Percentiles rank a stretch among this genome's conserved stretches.
Evolutionary conservation across 1,140 invertebrate species (phyloP).

Genomic region (Trypoxylus dichotomus): DNA sequence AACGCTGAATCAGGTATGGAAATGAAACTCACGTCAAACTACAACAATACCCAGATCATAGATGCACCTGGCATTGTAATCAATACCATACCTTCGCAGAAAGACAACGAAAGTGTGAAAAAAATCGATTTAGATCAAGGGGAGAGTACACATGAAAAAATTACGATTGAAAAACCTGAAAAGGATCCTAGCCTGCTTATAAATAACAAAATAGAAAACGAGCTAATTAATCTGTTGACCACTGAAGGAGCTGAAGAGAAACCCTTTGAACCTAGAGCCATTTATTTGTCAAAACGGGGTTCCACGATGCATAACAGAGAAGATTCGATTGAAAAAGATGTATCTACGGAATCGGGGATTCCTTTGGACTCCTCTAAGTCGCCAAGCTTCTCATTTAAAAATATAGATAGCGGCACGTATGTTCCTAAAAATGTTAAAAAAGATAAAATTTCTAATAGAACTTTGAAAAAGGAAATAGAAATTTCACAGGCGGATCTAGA

Average conservation of each 20-base stretch:
- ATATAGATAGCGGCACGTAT: not conserved
- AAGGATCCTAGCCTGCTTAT: conserved; percentile 35
- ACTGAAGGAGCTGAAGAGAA: conserved; percentile 25
- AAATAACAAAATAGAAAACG: conserved; percentile 49
- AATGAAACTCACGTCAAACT: conserved; percentile 39
- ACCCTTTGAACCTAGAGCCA: not conserved
- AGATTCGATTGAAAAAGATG: not conserved
- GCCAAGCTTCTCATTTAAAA: not conserved
- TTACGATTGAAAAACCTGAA: not conserved
- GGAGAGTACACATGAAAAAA: not conserved
- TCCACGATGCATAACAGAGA: conserved; percentile 33
- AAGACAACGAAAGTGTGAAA: not conserved
- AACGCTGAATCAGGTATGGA: conserved; percentile 38
- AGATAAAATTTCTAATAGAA: not conserved
- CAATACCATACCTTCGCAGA: not conserved
- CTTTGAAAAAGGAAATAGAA: not conserved
- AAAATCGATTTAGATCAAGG: conserved; percentile 19
- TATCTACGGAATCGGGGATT: not conserved
- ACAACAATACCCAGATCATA: conserved; percentile 35
- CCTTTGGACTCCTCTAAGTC: not conserved
- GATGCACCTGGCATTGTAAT: conserved; percentile 26
- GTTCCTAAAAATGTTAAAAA: not conserved
- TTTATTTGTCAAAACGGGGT: conserved; percentile 41
- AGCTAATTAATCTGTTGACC: conserved; percentile 15
- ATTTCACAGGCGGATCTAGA: not conserved